Base-by-base conservation (phyloP, 2,888 invertebrate species). In the Anagyrus pseudococci region DNA sequence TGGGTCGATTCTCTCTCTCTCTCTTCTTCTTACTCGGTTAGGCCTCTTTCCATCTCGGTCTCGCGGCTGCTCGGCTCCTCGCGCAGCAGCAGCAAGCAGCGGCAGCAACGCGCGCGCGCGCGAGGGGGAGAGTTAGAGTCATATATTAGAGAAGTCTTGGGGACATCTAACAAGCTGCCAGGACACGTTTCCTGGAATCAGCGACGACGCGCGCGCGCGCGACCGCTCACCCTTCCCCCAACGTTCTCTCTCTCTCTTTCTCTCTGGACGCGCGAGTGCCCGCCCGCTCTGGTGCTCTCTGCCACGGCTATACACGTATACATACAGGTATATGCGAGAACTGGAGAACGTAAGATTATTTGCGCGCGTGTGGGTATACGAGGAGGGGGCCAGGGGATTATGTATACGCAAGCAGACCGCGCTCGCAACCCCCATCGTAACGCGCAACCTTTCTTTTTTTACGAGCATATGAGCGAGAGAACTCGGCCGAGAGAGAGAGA, bases 141-240 rank as follows among this genome's bases (percentile, higher is more conserved):
- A 76, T 77, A 77, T 76, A 77, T 77, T 77, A 77, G 70, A 77
- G 75, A 73, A 73, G 73, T 74, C 74, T 77, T 72, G 76, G 75
- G 75, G 77, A 77, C 77, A 77, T 75, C 74, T 77, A 77, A 77
- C 77, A 77, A 77, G 76, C 77, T 76, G 75, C 73, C 75, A 72
- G 74, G 75, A 77, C 76, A 75, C 75, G 75, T 77, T 77, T 77
- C 77, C 77, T 75, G 77, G 77, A 77, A 77, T 75, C 72, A 69
- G 71, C 73, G 68, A 71, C 64, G 63, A 65, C 46, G 66, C 60
- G 46, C 65, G 61, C n/a, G n/a, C n/a, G n/a, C n/a, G n/a, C n/a
- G n/a, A n/a, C n/a, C n/a, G n/a, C n/a, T n/a, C n/a, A n/a, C n/a
- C n/a, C n/a, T n/a, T n/a, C n/a, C n/a, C n/a, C n/a, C 58, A 64